These are phyloP conservation scores for Callithrix jacchus DNA, from an alignment of 2,113 vertebrate species.

Conservation along the genomic window DNA sequence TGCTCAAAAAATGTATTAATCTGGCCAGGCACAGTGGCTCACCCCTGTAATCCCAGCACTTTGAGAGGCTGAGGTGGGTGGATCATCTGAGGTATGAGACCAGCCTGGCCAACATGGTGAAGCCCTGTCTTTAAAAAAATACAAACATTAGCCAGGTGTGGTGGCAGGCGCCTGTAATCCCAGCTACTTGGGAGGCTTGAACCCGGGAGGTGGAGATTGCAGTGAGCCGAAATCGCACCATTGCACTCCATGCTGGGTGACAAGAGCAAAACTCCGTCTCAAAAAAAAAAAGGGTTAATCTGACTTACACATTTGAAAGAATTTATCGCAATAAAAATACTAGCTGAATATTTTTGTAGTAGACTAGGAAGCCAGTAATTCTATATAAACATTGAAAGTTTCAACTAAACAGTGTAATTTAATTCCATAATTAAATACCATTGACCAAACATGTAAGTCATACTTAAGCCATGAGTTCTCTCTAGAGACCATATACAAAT, in stretches of 20 bases:
- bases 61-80: not conserved
- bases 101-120: not conserved
- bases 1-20: not conserved
- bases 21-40: not conserved
- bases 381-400: not conserved
- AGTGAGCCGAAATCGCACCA: not conserved
- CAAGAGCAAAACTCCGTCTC: not conserved
- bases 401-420: slow-evolving; percentile 27
- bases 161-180: not conserved
- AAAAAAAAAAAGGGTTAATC: not conserved
- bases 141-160: not conserved
- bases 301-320: not conserved
- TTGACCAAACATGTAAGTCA: slow-evolving; percentile 18
- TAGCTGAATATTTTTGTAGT: not conserved
- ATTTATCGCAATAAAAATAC: slow-evolving; percentile 18
- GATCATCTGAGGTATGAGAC: not conserved
- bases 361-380: not conserved
- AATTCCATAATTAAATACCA: slow-evolving; percentile 16
- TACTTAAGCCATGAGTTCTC: not conserved
- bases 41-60: not conserved
- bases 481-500: not conserved
- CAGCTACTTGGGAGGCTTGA: not conserved
- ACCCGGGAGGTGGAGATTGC: not conserved
- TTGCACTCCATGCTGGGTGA: not conserved
- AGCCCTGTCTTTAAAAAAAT: not conserved